Evolutionary conservation across 2,888 invertebrate species (phyloP).

Genomic region (Lepidocyrtinus sp.): DNA sequence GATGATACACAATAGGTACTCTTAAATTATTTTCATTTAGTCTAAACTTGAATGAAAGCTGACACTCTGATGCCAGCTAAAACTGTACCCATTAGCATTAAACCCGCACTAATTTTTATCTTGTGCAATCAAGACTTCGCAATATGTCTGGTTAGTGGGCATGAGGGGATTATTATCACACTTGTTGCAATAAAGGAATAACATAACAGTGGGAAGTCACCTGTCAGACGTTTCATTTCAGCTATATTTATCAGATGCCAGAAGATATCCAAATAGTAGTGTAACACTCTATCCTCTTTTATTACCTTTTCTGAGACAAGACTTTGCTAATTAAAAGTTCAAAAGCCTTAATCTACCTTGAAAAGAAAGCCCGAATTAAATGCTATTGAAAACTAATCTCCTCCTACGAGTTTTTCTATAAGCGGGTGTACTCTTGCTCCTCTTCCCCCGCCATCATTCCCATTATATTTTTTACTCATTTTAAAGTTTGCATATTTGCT

Average conservation of each 20-base stretch:
- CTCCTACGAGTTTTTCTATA: background rate
- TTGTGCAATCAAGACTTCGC: background rate
- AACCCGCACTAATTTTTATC: background rate
- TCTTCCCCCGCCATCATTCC: background rate
- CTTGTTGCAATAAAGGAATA: background rate
- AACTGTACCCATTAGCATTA: too few species aligned
- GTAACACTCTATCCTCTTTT: background rate
- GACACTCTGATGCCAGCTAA: too few species aligned
- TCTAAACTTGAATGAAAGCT: too few species aligned
- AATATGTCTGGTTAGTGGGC: background rate
- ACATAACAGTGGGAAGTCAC: constrained; percentile 32
- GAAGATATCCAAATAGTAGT: constrained; percentile 12
- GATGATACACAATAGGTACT: too few species aligned
- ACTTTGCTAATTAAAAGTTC: constrained; percentile 41
- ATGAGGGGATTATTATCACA: background rate
- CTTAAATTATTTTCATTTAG: too few species aligned
- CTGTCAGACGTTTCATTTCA: constrained; percentile 45
- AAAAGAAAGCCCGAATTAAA: background rate
- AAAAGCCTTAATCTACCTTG: constrained; percentile 26
- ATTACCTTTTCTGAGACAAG: constrained; percentile 20
- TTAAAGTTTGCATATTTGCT: constrained; percentile 21
- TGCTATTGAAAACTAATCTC: background rate
- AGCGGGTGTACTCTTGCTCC: background rate
- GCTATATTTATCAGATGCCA: constrained; percentile 44
- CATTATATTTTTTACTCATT: background rate